Base-by-base conservation (phyloP, 2,888 invertebrate species). In the Dorcus hopei region DNA sequence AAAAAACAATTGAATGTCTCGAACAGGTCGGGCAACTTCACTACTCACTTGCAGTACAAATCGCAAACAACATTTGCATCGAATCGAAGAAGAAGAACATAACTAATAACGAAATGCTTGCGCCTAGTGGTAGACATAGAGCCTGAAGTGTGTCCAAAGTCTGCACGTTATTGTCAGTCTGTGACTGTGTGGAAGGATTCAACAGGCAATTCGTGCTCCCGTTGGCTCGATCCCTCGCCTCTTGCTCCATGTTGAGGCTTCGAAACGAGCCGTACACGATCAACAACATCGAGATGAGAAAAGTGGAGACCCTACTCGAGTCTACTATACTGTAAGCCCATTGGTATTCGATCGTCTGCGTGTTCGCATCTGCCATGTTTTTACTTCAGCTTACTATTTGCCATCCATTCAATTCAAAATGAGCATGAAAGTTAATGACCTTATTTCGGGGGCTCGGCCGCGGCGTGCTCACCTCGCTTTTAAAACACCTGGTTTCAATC, bases 21-120 rank as follows among this genome's bases (percentile, higher is more conserved):
- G 1, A 7, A 7, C 6, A 7, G 26, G 26, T 33, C 6, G 26
- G 6, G 26, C 14, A 14, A 14, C 14, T 14, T 14, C 1, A 14
- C 26, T 53, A 86, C 90, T 89, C 80, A 97, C 97, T 94, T 75
- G 97, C 97, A 72, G 97, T 97, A 78, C 96, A 97, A 72, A 97
- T 94, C 65, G 93, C 96, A 83, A 90, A 96, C 70, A 90, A 87
- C 84, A 93, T 93, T 82, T 97, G 97, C 91, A 97, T 95, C 57
- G 97, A 97, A 81, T 97, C 97, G 77, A 97, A 97, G 82, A 97
- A 97, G 85, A 97, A 96, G 81, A 97, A 97, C 97, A 97, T 97
- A 73, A 97, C 89, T 62, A 97, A 88, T 65, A 97, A 84, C 61
- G 97, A 97, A 70, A 96, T 89, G 64, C 97, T 97, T 70, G 97